Base-by-base conservation (phyloP, 2,888 invertebrate species). In the Hirtodrosophila confusa region DNA sequence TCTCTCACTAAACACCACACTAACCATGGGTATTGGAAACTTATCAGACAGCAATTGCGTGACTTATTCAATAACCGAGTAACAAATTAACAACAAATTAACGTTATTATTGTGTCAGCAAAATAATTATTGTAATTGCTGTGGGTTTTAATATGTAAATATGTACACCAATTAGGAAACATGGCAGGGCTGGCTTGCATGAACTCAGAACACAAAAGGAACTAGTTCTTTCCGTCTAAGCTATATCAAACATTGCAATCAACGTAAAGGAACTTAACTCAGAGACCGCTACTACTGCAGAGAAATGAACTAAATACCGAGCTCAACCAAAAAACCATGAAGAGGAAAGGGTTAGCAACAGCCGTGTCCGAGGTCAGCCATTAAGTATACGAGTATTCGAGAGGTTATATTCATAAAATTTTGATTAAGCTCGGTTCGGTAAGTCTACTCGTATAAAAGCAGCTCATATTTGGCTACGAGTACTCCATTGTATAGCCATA, bases 101-200 rank as follows among this genome's bases (percentile, higher is more conserved):
- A 44, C 6, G 24, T 40, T 29, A 31, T 51, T 31, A 63, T 70
- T 78, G 75, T 75, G 66, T 64, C 63, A 69, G 48, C 45, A 43
- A 54, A 54, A 50, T 64, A 85, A 85, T 87, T 80, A 78, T 69
- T 67, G 41, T 82, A 82, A 82, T 82, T 78, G 86, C 54, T 49
- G 29, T 58, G 54, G 27, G 45, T 58, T 62, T 65, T 53, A 69
- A 56, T 49, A 55, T 56, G 50, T 69, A 80, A 87, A 87, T 85
- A 82, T 54, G 49, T 54, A 17, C 35, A 43, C 48, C 61, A 64
- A 68, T 72, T 68, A 72, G 33, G 8, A 33, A 65, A 6, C 3
- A 29, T 8, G 17, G 11, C 60, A 86, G 74, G 84, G 78, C 60
- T 64, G 68, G 53, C 53, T 29, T n/a, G 31, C 29, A 8, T 43